Evolutionary conservation across 2,888 invertebrate genomes (phyloP), one percentile per base, ranked within the genome.

Genomic region (Apotomis turbidana): DNA sequence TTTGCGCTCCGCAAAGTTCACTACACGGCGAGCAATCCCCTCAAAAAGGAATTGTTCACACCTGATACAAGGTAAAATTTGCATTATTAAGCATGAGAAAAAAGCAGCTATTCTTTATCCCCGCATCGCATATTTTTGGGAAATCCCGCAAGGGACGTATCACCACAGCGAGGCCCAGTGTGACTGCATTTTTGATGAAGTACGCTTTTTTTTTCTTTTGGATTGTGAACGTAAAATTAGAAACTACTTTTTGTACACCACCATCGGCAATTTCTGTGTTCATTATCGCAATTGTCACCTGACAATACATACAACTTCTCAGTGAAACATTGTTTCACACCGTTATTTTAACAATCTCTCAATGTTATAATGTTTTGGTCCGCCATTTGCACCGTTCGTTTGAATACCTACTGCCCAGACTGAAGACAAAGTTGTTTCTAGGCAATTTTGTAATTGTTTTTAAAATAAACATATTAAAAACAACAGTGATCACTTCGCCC

Each of bases 1-100:
- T 98, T 98, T 94, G 97, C 97, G 79, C 88, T 95, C 81, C 95
- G 96, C 87, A 97, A 96, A 92, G 94, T 95, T 80, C 97, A 97
- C 93, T 97, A 95, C 94, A 95, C 94, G 86, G 94, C 96, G 80
- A 94, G 94, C 83, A 95, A 96, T 86, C 94, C 95, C 81, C 94
- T 96, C 85, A 94, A 95, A 84, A 95, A 96, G 81, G 95, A 95
- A 81, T 94, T 98, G 79, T 98, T 98, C 91, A 95, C 95, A 76
- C 93, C 95, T 75, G 95, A 95, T 78, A 95, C 96, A 64, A 95
- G 96, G 94, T 93, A 88, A 82, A 75, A 68, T 74, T 68, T 69
- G 61, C 70, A 71, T 64, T 66, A 74, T 75, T 67, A 67, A 77
- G 74, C 75, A 73, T 69, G 61, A 71, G 67, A 72, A 73, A 44